Evolutionary conservation across 2,797 vertebrate genomes (phyloP), one percentile per base, ranked within the genome.

Genomic region (Tokudaia muenninki): DNA sequence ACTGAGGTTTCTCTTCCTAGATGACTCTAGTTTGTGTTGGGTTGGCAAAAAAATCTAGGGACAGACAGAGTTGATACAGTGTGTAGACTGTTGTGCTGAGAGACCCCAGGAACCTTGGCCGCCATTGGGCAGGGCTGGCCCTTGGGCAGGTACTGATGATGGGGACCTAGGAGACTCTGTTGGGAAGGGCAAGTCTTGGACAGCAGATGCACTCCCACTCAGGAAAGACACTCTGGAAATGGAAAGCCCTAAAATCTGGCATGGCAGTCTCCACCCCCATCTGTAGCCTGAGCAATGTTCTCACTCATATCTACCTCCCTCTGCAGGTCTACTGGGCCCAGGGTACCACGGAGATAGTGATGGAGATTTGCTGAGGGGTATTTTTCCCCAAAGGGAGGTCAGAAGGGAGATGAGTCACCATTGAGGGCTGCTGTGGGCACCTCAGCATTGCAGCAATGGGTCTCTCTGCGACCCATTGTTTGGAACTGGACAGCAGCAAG

Each of bases 211-310:
- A 24, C 59, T 83, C 34, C 4, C 21, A 24, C 47, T 17, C 67
- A 87, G 86, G 61, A 11, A 78, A 47, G 55, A 24, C 13, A 26
- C 47, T 44, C 63, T 83, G 55, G 77, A 80, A 83, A 47, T 2
- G 2, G 21, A 55, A 52, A 83, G 3, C 7, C 21, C 37, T 14
- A 11, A 44, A 50, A 34, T 16, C 10, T 12, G n/a, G 14, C 47
- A 11, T 44, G 41, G 19, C 59, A 19, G 9, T 26, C 29, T 2
- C 12, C 16, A 70, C 34, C 9, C 57, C n/a, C 4, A 2, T 6
- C 41, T 2, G 4, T 1, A 52, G 37, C 26, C 57, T 0, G 47
- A 24, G 19, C 1, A 2, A 1, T 22, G 34, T 3, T 17, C 24
- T 5, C 10, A 55, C 22, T 8, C 65, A n/a, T 13, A 7, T 3